phyloP scores from a whole-genome alignment of 1,140 invertebrate species.

The Bombus consobrinus region DNA sequence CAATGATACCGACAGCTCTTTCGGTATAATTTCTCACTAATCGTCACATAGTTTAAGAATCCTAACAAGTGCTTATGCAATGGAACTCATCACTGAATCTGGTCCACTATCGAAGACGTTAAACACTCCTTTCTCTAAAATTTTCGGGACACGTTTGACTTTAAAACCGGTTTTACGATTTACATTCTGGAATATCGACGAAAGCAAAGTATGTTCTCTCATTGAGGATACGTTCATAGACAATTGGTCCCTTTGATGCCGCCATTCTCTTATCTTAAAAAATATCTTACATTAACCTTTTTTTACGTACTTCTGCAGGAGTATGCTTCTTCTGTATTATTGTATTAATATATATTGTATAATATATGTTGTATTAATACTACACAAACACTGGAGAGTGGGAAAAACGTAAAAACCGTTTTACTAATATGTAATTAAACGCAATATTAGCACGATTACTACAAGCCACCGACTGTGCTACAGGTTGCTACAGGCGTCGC shows the following conservation, averaged over 20 bases:
- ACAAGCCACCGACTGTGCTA: too few relatives aligned
- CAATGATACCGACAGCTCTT: neutral
- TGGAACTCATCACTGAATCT: neutral
- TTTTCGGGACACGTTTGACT: neutral
- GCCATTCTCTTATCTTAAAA: neutral
- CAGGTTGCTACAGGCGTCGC: too few relatives aligned
- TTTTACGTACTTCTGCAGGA: too few relatives aligned
- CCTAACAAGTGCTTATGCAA: neutral
- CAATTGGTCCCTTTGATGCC: neutral
- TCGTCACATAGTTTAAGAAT: too few relatives aligned
- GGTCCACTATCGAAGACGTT: neutral
- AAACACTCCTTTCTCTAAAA: neutral
- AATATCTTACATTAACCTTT: neutral
- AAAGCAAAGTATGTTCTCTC: conserved; percentile 23
- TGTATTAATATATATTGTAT: too few relatives aligned
- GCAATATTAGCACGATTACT: too few relatives aligned
- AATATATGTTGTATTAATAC: too few relatives aligned
- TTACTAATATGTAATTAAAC: too few relatives aligned
- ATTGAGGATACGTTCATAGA: neutral
- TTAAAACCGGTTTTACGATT: conserved; percentile 51
- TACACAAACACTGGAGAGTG: too few relatives aligned
- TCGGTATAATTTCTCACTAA: neutral
- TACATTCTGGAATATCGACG: conserved; percentile 39
- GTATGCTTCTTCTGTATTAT: too few relatives aligned
- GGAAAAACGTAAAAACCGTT: too few relatives aligned